Conservation (phyloP, 2,888 invertebrate species). For the Noctua pronuba region DNA sequence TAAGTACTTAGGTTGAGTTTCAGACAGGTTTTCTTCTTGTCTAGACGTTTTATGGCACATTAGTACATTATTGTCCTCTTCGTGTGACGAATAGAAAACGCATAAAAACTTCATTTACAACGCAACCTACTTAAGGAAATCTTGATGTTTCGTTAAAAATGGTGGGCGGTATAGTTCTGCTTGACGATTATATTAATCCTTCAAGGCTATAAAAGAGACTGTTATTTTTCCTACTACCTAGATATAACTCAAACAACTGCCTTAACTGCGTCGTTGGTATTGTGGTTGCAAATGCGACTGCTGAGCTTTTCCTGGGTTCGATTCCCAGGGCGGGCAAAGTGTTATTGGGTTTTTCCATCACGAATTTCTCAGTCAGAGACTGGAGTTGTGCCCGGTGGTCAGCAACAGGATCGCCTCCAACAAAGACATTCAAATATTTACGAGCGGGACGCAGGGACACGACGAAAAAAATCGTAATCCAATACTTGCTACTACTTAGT, state of each 20-base stretch:
- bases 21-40: background rate
- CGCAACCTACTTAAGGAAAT: background rate
- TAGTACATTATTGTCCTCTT: background rate
- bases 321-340: background rate
- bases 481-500: too few relatives aligned
- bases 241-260: background rate
- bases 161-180: background rate
- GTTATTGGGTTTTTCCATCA: background rate
- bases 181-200: background rate
- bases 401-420: too few relatives aligned
- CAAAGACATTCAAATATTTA: too few relatives aligned
- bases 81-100: background rate
- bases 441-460: too few relatives aligned
- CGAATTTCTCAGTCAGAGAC: background rate
- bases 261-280: background rate
- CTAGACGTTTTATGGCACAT: slow-evolving; percentile 7
- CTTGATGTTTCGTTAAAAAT: background rate
- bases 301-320: background rate
- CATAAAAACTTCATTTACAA: background rate
- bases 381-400: too few relatives aligned
- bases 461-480: too few relatives aligned
- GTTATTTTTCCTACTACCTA: background rate
- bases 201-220: background rate
- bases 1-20: background rate
- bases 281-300: background rate